Evolutionary conservation across 2,888 invertebrate genomes (phyloP), one percentile per base, ranked within the genome.

Genomic region (Hylaea fasciaria): DNA sequence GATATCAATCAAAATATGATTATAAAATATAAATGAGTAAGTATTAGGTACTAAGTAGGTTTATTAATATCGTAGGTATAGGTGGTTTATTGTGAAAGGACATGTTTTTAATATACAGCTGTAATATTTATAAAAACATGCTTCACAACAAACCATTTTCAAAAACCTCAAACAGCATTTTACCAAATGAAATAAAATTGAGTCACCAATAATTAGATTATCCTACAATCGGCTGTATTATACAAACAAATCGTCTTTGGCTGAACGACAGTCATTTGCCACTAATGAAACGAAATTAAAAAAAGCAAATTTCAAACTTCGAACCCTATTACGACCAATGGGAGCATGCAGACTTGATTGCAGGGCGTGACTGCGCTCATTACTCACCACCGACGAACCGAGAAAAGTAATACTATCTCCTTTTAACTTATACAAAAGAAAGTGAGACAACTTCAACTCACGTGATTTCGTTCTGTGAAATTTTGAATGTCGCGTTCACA

Each of bases 291-390:
- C 73, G 73, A 83, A 85, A 85, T 86, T 81, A 81, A 52, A 67
- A 71, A 80, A 84, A 87, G 87, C 82, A 83, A 80, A 77, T 84
- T 83, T 86, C 81, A 83, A 86, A 88, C 82, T 88, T 82, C 76
- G 77, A 82, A 82, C 83, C 76, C 81, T 72, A 84, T 83, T 82
- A 85, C 83, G 71, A 85, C 91, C 91, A 92, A 91, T 91, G 78
- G 80, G 79, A 76, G 76, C 70, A 65, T 72, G 64, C 74, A 69
- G 62, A 65, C 75, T 76, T 90, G 89, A 91, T 91, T 90, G 86
- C 80, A 69, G 89, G 91, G 91, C 90, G 91, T 89, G 88, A 85
- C 87, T 61, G 71, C 68, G 58, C 81, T 87, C 89, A 91, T 92
- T 90, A 91, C 87, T 90, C 82, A 87, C 80, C 68, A 65, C 70